Conservation (phyloP, 2,888 invertebrate genomes). For the Trachelus tabidus region DNA sequence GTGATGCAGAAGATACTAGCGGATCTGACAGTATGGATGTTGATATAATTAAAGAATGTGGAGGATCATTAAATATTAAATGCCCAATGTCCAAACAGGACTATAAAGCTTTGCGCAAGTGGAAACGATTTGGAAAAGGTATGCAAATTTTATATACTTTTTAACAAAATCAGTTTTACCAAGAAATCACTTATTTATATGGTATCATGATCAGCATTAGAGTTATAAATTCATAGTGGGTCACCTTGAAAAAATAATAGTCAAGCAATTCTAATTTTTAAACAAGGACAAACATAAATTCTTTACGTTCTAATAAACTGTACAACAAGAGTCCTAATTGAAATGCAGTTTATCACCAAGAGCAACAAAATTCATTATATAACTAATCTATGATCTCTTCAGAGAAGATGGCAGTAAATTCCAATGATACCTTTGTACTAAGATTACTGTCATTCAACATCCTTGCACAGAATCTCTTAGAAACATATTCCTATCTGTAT, state of each 20-base stretch:
- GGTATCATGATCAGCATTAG: not conserved
- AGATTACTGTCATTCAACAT: slow-evolving; percentile 89
- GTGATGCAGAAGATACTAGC: not conserved
- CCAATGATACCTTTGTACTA: slow-evolving; percentile 69
- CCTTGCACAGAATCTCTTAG: slow-evolving; percentile 84
- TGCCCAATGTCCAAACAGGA: slow-evolving; percentile 34
- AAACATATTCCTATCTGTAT: slow-evolving; percentile 81
- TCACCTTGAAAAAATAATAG: not conserved
- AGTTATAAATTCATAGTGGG: not conserved
- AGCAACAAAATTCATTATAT: not conserved
- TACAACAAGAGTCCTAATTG: not conserved
- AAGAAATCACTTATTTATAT: not conserved
- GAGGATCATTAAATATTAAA: slow-evolving; percentile 22
- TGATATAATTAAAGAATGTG: slow-evolving; percentile 21
- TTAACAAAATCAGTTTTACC: not conserved
- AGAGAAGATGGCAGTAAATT: slow-evolving; percentile 44
- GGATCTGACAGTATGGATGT: slow-evolving; percentile 24
- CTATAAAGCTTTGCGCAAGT: slow-evolving; percentile 52
- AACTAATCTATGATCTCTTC: slow-evolving; percentile 13
- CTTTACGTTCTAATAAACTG: not conserved
- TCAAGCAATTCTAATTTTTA: not conserved
- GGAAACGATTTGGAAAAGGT: slow-evolving; percentile 49
- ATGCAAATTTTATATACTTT: slow-evolving; percentile 11
- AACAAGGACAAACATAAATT: not conserved
- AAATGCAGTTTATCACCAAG: not conserved